Percentiles rank a stretch among this genome's conserved stretches.
Conservation (phyloP, 2,113 vertebrate species). For the Passer domesticus region DNA sequence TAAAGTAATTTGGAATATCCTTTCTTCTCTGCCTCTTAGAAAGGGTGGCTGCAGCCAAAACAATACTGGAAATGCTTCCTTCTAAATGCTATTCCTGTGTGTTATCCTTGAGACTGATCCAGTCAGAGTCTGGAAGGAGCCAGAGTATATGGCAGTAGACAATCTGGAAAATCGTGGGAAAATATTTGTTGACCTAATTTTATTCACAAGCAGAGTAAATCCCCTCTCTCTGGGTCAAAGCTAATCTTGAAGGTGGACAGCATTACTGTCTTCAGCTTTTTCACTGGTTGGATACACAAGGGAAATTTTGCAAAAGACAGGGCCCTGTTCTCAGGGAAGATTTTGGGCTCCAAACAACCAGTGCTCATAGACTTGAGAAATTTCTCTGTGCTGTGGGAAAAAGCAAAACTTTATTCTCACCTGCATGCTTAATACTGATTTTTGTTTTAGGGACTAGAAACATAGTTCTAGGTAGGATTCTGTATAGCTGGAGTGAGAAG, state of each 20-base stretch:
- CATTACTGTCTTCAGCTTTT: not conserved
- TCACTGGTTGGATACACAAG: not conserved
- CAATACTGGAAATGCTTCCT: not conserved
- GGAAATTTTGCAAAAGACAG: not conserved
- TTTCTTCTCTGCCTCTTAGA: not conserved
- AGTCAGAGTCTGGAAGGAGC: not conserved
- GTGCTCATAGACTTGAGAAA: not conserved
- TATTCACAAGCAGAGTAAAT: not conserved
- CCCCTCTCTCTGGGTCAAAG: not conserved
- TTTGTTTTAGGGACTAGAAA: not conserved
- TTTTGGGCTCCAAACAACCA: not conserved
- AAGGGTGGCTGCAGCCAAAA: not conserved
- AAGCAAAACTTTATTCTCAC: not conserved
- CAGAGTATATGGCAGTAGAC: not conserved
- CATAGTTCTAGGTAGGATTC: not conserved
- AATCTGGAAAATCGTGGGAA: not conserved
- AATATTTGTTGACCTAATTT: not conserved
- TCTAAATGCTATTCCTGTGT: not conserved
- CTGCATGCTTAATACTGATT: not conserved
- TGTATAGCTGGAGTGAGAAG: not conserved
- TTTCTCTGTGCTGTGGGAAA: not conserved
- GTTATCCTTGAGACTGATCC: not conserved
- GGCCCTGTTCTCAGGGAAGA: not conserved
- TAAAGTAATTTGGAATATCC: not conserved
- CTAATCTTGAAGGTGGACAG: not conserved